Evolutionary conservation across 92 coral and sea anemone species (phyloP).

Genomic region (Blastomussa wellsi): DNA sequence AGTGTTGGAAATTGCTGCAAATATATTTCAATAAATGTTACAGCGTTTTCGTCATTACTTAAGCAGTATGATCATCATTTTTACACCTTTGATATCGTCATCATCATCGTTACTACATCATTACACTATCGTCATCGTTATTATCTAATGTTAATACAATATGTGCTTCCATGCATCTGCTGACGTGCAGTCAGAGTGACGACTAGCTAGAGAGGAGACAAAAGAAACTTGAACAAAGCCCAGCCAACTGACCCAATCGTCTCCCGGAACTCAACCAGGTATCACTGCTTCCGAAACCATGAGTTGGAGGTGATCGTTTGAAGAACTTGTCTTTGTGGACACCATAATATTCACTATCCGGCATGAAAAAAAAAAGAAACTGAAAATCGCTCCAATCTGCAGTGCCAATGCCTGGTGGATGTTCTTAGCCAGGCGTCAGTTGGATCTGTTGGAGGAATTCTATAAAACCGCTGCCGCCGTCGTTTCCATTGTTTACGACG

Average conservation of each 20-base stretch:
- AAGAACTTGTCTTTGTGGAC: background rate
- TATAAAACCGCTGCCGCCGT: background rate
- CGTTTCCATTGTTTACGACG: too few species aligned
- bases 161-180: background rate
- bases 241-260: constrained; percentile 36
- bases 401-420: constrained; percentile 8
- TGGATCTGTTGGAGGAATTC: background rate
- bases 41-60: too few species aligned
- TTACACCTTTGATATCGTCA: too few species aligned
- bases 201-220: constrained; percentile 1
- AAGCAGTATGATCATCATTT: too few species aligned
- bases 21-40: too few species aligned
- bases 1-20: too few species aligned
- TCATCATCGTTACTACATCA: too few species aligned
- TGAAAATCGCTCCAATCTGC: constrained; percentile 7
- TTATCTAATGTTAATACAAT: background rate
- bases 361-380: constrained; percentile 12
- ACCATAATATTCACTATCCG: constrained; percentile 11
- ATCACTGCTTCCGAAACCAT: background rate
- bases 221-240: constrained; percentile 19
- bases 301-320: constrained; percentile 18
- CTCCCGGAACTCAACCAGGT: constrained; percentile 13
- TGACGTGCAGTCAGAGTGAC: background rate
- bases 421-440: background rate
- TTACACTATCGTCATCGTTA: too few species aligned